phyloP scores from a whole-genome alignment of 1,140 invertebrate species.

The Drosophila parabipectinata region DNA sequence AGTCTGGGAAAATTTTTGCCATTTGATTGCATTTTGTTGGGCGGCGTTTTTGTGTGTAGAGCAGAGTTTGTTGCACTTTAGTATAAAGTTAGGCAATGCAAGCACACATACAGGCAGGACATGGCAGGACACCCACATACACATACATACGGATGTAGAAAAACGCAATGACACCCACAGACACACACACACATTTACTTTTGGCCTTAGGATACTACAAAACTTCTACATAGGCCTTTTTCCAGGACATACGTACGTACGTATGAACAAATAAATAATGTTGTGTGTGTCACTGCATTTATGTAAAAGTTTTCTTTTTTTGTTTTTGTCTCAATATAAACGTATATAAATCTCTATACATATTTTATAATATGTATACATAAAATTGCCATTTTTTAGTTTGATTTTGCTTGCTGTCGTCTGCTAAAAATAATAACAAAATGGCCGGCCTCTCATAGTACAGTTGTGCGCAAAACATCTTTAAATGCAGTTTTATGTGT shows the following conservation, averaged over 20 bases:
- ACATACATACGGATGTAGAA: slow-evolving; percentile 56
- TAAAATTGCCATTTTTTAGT: slow-evolving; percentile 66
- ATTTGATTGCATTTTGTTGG: slow-evolving; percentile 77
- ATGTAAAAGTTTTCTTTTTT: slow-evolving; percentile 45
- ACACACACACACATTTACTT: slow-evolving; percentile 25
- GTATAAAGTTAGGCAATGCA: slow-evolving; percentile 68
- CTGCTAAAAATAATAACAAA: slow-evolving; percentile 74
- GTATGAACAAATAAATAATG: neutral
- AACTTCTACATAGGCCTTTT: slow-evolving; percentile 53
- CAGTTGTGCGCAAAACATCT: slow-evolving; percentile 69
- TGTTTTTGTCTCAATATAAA: slow-evolving; percentile 4
- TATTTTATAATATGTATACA: slow-evolving; percentile 46
- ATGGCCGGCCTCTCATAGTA: slow-evolving; percentile 41
- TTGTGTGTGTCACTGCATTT: slow-evolving; percentile 27
- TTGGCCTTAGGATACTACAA: slow-evolving; percentile 68
- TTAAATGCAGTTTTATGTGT: slow-evolving; percentile 23
- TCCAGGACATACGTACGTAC: slow-evolving; percentile 4
- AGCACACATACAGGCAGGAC: slow-evolving; percentile 19
- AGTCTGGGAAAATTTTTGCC: slow-evolving; percentile 79
- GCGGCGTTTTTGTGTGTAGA: slow-evolving; percentile 57
- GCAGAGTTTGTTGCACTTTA: slow-evolving; percentile 78
- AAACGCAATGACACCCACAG: slow-evolving; percentile 56
- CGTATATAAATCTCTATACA: slow-evolving; percentile 49
- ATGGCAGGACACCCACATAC: neutral
- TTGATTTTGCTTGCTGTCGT: slow-evolving; percentile 60